Conservation (phyloP, 2,113 vertebrate species). For the Aphelocoma coerulescens region DNA sequence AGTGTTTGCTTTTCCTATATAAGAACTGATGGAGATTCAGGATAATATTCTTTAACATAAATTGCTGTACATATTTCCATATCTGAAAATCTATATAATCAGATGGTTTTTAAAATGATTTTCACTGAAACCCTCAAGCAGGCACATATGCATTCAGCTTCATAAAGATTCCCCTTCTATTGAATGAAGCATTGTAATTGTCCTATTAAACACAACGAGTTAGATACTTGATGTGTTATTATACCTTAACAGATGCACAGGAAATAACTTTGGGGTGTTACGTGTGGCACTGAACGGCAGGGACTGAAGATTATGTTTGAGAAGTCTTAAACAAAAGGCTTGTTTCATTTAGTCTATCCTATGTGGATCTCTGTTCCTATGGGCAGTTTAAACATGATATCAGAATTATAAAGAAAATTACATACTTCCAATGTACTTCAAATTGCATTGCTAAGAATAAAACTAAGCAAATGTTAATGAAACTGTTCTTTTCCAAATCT, state of each 20-base stretch:
- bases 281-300: accelerated
- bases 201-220: not conserved
- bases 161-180: not conserved
- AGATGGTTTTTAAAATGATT: not conserved
- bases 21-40: not conserved
- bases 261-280: not conserved
- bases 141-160: not conserved
- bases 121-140: not conserved
- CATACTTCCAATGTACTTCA: not conserved
- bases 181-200: not conserved
- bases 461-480: not conserved
- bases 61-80: not conserved
- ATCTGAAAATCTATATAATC: not conserved
- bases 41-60: not conserved
- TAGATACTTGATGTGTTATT: not conserved
- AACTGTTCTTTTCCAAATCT: not conserved
- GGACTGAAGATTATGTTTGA: not conserved
- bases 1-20: not conserved
- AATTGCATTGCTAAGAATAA: not conserved
- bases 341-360: not conserved
- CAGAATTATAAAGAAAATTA: not conserved
- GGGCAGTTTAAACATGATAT: not conserved
- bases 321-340: not conserved
- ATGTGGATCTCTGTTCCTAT: not conserved
- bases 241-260: not conserved